These are phyloP conservation scores for Anaspis maculata DNA, from an alignment of 2,888 invertebrate species.

Conservation along the genomic window DNA sequence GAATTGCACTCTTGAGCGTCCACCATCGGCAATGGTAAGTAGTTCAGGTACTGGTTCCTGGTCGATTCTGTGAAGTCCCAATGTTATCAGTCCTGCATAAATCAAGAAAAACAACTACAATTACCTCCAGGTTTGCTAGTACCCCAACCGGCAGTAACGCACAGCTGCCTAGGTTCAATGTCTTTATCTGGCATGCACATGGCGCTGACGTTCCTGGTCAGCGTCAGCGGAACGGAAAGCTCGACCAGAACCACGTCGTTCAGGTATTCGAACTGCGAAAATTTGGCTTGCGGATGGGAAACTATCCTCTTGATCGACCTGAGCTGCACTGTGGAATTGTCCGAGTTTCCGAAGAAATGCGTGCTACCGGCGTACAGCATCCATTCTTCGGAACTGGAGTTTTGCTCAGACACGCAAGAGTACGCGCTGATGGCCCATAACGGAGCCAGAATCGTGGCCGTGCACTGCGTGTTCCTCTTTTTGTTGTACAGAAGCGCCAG, in stretches of 20 bases:
- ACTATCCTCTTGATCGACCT: constrained; percentile 42
- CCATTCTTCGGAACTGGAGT: constrained; percentile 27
- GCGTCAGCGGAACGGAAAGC: constrained; percentile 44
- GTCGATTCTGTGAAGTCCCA: constrained; percentile 35
- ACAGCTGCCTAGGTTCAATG: constrained; percentile 45
- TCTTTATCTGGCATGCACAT: constrained; percentile 48
- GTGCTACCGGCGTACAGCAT: constrained; percentile 36
- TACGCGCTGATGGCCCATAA: constrained; percentile 46
- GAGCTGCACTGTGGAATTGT: constrained; percentile 34
- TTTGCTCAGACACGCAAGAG: constrained; percentile 36
- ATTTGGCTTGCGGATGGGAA: constrained; percentile 49
- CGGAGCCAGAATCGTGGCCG: constrained; percentile 44
- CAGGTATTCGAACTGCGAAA: constrained; percentile 48
- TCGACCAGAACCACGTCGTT: constrained; percentile 52
- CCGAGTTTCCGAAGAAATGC: constrained; percentile 32
- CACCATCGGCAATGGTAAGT: constrained; percentile 48
- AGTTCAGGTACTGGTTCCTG: constrained; percentile 46
- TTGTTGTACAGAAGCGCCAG: constrained; percentile 46
- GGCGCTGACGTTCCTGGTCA: constrained; percentile 48
- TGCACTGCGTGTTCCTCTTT: constrained; percentile 42
- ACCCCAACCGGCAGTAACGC: constrained; percentile 54
- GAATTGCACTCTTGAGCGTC: constrained; percentile 51
- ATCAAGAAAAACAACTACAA: not conserved
- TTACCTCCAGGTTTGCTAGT: constrained; percentile 44
- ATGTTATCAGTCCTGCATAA: constrained; percentile 1